A percentile compares a stretch with the other conserved stretches of the same genome.
phyloP scores from a whole-genome alignment of 2,888 invertebrate species.

The Dendrolimus pini region DNA sequence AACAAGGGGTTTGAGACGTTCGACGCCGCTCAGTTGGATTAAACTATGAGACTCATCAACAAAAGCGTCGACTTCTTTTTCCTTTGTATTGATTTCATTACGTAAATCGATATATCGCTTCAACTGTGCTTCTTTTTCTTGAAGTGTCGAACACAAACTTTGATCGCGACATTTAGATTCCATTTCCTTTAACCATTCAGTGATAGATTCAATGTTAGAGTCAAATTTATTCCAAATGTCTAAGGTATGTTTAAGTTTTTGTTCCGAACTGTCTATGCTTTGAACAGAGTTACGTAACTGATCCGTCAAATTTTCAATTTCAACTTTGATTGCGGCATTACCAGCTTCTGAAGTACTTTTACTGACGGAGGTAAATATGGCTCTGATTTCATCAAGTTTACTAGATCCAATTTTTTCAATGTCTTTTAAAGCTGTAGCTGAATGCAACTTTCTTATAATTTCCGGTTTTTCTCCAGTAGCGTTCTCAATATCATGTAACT shows the following conservation, averaged over 20 bases:
- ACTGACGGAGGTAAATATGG: constrained; percentile 80
- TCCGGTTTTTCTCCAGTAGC: constrained; percentile 90
- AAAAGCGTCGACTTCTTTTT: constrained; percentile 91
- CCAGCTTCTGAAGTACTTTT: constrained; percentile 90
- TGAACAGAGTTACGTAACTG: constrained; percentile 81
- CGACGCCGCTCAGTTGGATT: constrained; percentile 88
- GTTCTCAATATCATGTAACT: constrained; percentile 87
- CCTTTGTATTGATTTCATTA: constrained; percentile 86
- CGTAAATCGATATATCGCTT: constrained; percentile 83
- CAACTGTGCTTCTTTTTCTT: constrained; percentile 87
- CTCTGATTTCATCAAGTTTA: constrained; percentile 81
- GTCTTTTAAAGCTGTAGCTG: constrained; percentile 78
- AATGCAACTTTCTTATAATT: constrained; percentile 83
- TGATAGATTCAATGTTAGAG: constrained; percentile 84
- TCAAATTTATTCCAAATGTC: constrained; percentile 94
- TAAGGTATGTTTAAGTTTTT: constrained; percentile 84
- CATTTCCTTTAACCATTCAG: constrained; percentile 90
- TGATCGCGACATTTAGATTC: constrained; percentile 93
- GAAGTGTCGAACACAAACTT: constrained; percentile 85
- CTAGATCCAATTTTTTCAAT: constrained; percentile 80
- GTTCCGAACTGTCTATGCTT: constrained; percentile 81
- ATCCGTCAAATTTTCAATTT: constrained; percentile 82
- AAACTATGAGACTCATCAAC: constrained; percentile 93
- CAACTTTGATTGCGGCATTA: constrained; percentile 82
- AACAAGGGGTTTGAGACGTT: constrained; percentile 89